Conservation (phyloP, 2,113 vertebrate species). For the Ardeotis arabs region DNA sequence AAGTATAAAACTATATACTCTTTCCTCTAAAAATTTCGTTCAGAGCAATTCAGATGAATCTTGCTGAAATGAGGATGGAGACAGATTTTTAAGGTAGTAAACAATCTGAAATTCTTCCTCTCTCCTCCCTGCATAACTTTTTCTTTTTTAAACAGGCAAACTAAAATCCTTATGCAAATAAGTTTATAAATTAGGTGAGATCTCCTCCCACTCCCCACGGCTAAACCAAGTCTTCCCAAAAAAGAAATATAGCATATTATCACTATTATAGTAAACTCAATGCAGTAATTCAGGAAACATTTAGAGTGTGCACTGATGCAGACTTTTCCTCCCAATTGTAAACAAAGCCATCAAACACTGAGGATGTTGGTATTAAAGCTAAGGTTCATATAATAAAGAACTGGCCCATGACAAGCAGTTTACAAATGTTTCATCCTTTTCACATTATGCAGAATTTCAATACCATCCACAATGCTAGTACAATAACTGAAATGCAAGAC, state of each 20-base stretch:
- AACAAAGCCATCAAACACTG: constrained; percentile 75
- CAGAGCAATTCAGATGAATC: background rate
- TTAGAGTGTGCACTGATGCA: constrained; percentile 63
- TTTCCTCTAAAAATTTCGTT: background rate
- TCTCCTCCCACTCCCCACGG: constrained; percentile 38
- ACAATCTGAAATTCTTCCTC: constrained; percentile 5
- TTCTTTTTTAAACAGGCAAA: constrained; percentile 37
- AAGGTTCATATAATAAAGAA: constrained; percentile 74
- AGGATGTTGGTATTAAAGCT: constrained; percentile 77
- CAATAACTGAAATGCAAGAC: constrained; percentile 69
- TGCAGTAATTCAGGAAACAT: constrained; percentile 56
- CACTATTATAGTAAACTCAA: constrained; percentile 56
- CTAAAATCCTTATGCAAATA: constrained; percentile 21
- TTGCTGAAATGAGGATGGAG: constrained; percentile 49
- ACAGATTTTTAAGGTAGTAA: background rate
- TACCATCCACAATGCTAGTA: constrained; percentile 73
- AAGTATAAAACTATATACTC: constrained; percentile 35
- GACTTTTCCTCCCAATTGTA: constrained; percentile 65
- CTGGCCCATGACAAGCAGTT: constrained; percentile 78
- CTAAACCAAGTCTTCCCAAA: constrained; percentile 47
- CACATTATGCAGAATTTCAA: constrained; percentile 80
- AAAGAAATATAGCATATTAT: constrained; percentile 54
- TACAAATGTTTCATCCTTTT: constrained; percentile 76
- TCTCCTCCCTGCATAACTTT: background rate
- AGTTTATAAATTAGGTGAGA: constrained; percentile 47